These are phyloP conservation scores for Mormyrus hasselquistii DNA, from an alignment of 2,797 vertebrate genomes.

Conservation along the genomic window DNA sequence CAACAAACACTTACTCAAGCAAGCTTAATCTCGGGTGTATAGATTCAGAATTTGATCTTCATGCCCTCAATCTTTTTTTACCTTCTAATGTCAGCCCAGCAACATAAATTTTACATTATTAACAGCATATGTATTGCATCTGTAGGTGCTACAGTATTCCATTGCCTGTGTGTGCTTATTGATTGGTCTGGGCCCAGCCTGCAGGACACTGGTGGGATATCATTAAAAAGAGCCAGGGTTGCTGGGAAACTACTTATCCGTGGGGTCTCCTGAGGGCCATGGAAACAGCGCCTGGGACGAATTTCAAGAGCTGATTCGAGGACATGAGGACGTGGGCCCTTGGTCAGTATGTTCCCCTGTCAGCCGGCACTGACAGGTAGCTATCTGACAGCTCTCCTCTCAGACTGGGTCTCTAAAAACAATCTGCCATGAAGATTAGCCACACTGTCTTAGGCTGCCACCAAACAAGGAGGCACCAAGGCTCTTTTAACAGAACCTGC, in stretches of 20 bases:
- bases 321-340: neutral
- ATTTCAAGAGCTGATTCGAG: neutral
- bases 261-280: neutral
- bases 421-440: neutral
- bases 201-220: neutral
- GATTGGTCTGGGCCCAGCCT: neutral
- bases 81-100: conserved; percentile 21
- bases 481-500: neutral
- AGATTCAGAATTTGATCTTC: conserved; percentile 6
- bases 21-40: neutral
- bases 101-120: conserved; percentile 20
- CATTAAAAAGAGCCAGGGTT: neutral
- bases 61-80: conserved; percentile 22
- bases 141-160: neutral
- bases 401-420: neutral
- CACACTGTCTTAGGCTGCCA: neutral
- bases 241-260: neutral
- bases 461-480: neutral
- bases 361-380: neutral
- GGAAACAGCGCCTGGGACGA: neutral
- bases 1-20: neutral
- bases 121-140: neutral
- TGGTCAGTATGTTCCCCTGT: neutral
- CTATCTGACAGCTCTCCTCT: neutral
- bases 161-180: neutral